phyloP scores from a whole-genome alignment of 1,140 invertebrate species.

The Sesamia nonagrioides region DNA sequence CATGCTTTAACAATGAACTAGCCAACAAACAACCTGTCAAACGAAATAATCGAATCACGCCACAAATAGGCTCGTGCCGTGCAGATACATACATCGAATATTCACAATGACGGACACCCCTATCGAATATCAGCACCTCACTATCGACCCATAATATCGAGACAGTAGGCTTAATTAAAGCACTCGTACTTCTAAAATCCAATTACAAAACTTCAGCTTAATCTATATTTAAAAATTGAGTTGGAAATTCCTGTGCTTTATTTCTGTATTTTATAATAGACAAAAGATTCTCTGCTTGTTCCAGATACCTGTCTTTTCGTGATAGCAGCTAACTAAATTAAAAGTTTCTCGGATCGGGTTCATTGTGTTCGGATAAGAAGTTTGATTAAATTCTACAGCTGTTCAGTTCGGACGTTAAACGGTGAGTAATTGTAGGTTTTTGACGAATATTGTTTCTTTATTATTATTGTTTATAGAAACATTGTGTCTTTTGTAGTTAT shows the following conservation, averaged over 20 bases:
- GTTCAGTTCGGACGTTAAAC: slow-evolving; percentile 42
- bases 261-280: slow-evolving; percentile 35
- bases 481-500: not conserved
- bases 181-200: slow-evolving; percentile 20
- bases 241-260: slow-evolving; percentile 2
- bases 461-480: no score
- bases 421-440: slow-evolving; percentile 41
- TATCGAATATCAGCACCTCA: slow-evolving; percentile 1
- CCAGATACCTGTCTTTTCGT: slow-evolving; percentile 45
- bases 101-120: slow-evolving; percentile 6
- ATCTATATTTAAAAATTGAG: slow-evolving; percentile 28
- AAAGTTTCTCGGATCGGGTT: slow-evolving; percentile 43
- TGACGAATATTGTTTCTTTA: not conserved
- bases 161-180: slow-evolving; percentile 30
- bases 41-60: not conserved
- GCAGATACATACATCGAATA: not conserved
- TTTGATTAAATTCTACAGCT: slow-evolving; percentile 45
- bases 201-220: slow-evolving; percentile 39
- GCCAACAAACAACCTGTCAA: not conserved
- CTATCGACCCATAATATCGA: slow-evolving; percentile 17
- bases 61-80: not conserved
- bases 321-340: slow-evolving; percentile 49
- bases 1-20: not conserved
- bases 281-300: slow-evolving; percentile 40
- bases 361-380: slow-evolving; percentile 45